Base-by-base conservation (phyloP, 2,888 invertebrate genomes). In the Ametastegia equiseti region DNA sequence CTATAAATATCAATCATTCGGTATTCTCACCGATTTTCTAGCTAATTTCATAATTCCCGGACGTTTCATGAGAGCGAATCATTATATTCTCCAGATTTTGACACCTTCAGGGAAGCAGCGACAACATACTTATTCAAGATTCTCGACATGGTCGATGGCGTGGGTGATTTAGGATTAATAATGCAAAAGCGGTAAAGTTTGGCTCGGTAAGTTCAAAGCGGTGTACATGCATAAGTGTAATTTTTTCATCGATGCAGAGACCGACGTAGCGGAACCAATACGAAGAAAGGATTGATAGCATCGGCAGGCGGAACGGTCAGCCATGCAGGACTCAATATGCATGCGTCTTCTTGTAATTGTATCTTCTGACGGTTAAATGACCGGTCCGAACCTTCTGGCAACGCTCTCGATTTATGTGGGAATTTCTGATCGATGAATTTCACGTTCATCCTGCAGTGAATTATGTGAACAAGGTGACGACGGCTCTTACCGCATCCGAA, bases 361-460 rank as follows among this genome's bases (percentile, higher is more conserved):
- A 86, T 83, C 83, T 81, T 81, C 80, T 82, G 82, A 83, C 60
- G 84, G 83, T 83, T 84, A 82, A 86, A 84, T 85, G 82, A 85
- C 86, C 83, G 81, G 71, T 67, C 75, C 75, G 36, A 1, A 47
- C n/a, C 45, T 71, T 47, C 27, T 45, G 15, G 23, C 45, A 30
- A 30, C 30, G 82, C 83, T 82, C 81, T 80, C 81, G 81, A 54
- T 81, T 81, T 80, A 83, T 83, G 84, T 85, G 84, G 84, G 86
- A 86, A 86, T 84, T 83, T 67, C 45, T 67, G 23, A 19, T 13
- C 39, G 39, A 39, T 36, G 67, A n/a, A n/a, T n/a, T 19, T 39
- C 39, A 19, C n/a, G 23, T 67, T 67, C 23, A 11, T 23, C 23
- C 39, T 36, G 1, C n/a, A n/a, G n/a, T 67, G 5, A 67, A 42